phyloP scores from a whole-genome alignment of 2,113 vertebrate species.

The Ceyx margarethae region DNA sequence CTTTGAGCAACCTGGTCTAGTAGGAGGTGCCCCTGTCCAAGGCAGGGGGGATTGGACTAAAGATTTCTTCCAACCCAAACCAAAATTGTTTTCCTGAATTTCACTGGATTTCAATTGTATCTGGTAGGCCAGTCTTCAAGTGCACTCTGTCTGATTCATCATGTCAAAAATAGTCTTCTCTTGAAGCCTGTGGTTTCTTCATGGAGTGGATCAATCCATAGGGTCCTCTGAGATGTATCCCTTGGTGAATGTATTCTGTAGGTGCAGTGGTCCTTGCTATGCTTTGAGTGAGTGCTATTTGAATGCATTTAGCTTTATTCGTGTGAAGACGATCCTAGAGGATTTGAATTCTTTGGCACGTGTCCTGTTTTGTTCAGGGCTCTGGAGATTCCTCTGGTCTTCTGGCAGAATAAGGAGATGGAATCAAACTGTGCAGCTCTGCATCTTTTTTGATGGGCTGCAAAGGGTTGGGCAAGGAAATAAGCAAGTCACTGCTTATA shows the following conservation, averaged over 20 bases:
- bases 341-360: not conserved
- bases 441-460: not conserved
- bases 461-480: not conserved
- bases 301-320: not conserved
- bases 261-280: not conserved
- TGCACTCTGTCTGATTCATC: fast-evolving
- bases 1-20: not conserved
- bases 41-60: not conserved
- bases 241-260: not conserved
- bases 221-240: not conserved
- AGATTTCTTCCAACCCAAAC: not conserved
- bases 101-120: not conserved
- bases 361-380: not conserved
- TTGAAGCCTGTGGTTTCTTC: not conserved
- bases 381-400: not conserved
- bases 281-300: not conserved
- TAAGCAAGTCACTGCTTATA: not conserved
- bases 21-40: not conserved
- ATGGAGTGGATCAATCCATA: too few relatives aligned
- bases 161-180: not conserved
- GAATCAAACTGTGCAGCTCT: not conserved
- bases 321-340: not conserved
- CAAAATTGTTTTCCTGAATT: not conserved
- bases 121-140: not conserved
- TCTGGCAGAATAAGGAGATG: not conserved